Percentiles rank a stretch among this genome's conserved stretches.
These are phyloP conservation scores for Cavia aperea DNA, from an alignment of 2,113 vertebrate genomes.

Conservation along the genomic window DNA sequence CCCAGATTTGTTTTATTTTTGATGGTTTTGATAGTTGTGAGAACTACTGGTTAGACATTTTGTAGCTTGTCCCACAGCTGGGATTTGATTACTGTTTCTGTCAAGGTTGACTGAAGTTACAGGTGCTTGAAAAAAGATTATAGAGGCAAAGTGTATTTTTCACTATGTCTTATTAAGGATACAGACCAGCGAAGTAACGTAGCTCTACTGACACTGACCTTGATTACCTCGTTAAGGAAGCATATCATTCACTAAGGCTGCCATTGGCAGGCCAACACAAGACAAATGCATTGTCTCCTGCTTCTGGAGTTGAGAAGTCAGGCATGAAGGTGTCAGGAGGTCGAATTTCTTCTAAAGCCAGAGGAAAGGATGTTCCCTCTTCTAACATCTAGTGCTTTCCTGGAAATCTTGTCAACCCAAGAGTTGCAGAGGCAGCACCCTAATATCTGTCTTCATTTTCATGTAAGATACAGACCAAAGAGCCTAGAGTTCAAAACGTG, in stretches of 20 bases:
- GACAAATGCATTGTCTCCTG: not conserved
- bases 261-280: not conserved
- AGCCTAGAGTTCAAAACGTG: not conserved
- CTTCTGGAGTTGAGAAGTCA: not conserved
- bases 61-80: not conserved
- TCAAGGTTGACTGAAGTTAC: not conserved
- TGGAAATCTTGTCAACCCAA: not conserved
- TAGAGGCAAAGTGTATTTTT: not conserved
- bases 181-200: not conserved
- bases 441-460: not conserved
- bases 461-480: not conserved
- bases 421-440: not conserved
- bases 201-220: not conserved
- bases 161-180: not conserved
- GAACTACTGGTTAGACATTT: not conserved
- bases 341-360: not conserved
- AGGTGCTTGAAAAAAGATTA: not conserved
- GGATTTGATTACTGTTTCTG: not conserved
- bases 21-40: not conserved
- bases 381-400: not conserved
- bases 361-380: not conserved
- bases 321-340: not conserved
- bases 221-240: not conserved
- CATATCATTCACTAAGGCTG: not conserved
- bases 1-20: conserved; percentile 25